These are phyloP conservation scores for Meghimatium bilineatum DNA, from an alignment of 2,888 invertebrate species.

Conservation along the genomic window DNA sequence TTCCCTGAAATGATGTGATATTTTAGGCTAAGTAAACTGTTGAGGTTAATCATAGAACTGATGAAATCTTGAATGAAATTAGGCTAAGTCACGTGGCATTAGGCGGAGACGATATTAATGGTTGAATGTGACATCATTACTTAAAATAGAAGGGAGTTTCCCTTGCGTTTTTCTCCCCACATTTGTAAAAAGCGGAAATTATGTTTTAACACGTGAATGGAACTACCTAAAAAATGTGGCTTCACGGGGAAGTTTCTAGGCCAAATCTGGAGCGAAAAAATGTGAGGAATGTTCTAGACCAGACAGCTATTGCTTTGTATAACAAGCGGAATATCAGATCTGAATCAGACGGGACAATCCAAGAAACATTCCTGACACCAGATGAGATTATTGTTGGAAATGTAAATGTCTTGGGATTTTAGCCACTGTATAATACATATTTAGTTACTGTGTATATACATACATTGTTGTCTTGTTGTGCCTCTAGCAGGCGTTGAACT, in stretches of 20 bases:
- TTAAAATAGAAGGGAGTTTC: conserved; percentile 25
- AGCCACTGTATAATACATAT: too few relatives aligned
- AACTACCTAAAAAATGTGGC: background rate
- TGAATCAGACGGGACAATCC: too few relatives aligned
- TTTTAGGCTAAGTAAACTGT: background rate
- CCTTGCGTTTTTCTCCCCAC: background rate
- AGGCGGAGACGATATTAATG: background rate
- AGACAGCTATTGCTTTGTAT: background rate
- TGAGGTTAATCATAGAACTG: background rate
- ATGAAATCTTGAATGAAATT: background rate
- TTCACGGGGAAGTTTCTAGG: background rate
- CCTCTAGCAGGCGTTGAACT: too few relatives aligned
- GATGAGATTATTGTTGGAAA: background rate
- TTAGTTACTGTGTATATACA: too few relatives aligned
- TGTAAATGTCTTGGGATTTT: background rate
- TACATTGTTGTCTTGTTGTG: too few relatives aligned
- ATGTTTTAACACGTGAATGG: background rate
- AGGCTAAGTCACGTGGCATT: background rate
- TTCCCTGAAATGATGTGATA: background rate
- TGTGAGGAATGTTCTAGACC: background rate
- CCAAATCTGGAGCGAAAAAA: background rate
- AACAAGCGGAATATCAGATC: background rate
- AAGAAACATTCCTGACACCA: too few relatives aligned
- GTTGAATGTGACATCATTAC: conserved; percentile 23
- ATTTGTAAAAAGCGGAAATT: background rate